Evolutionary conservation across 2,888 invertebrate species (phyloP), one percentile per base, ranked within the genome.

Genomic region (Cantharis rustica): DNA sequence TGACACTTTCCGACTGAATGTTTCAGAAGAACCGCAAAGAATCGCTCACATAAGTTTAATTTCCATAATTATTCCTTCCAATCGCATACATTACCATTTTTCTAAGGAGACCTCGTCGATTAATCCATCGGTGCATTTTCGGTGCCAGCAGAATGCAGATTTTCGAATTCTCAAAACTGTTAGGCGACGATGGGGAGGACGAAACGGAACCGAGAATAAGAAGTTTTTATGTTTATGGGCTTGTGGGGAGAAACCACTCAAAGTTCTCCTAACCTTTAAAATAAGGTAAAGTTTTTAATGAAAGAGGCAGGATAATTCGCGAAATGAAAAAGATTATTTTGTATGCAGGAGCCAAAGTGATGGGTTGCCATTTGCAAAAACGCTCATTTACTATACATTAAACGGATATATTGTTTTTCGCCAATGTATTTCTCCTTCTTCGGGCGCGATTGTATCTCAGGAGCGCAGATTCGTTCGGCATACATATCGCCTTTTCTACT

Each of bases 401-500:
- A 81, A 81, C 79, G 79, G 78, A 81, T 81, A 80, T 81, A 81
- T 81, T 81, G 86, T 86, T 86, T 84, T 84, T 83, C 83, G 82
- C 84, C 84, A 84, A 84, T 84, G 85, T 85, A 85, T 85, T 85
- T 66, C 64, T 66, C 85, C 85, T 84, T 84, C 84, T 83, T 82
- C 81, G 83, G 82, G 83, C 82, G 81, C 85, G 85, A 85, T 85
- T 85, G 85, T 86, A 86, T 85, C 84, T 85, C 84, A 84, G 84
- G 84, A 82, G 83, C 85, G 84, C 83, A 84, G 84, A 84, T 84
- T 84, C 85, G 83, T 80, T 78, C 83, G 80, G 85, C 84, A 86
- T 85, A 86, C 85, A 85, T 85, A 85, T 85, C 84, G 84, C 85
- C 86, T 85, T 82, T 80, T 86, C 85, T 83, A n/a, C 83, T 82